phyloP scores from a whole-genome alignment of 2,888 invertebrate genomes.

The Tetrapedia diversipes region DNA sequence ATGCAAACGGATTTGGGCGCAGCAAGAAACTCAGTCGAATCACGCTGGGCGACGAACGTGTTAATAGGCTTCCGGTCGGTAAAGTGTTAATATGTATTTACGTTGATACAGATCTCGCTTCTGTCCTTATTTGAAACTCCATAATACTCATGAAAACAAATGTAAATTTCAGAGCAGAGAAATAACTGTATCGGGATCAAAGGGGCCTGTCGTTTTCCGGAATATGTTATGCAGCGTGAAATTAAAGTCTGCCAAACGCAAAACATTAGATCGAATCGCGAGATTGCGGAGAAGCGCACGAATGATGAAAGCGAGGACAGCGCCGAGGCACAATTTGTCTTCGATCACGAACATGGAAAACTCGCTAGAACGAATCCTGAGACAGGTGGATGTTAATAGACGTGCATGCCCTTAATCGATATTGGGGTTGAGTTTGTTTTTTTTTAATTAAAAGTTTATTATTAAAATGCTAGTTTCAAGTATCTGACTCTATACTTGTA shows the following conservation, averaged over 20 bases:
- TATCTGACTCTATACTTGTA: background rate
- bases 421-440: background rate
- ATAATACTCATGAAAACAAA: background rate
- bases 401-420: conserved; percentile 27
- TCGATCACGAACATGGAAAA: conserved; percentile 70
- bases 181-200: conserved; percentile 63
- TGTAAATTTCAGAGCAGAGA: conserved; percentile 65
- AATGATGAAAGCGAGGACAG: conserved; percentile 62
- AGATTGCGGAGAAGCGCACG: conserved; percentile 74
- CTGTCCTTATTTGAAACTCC: too few relatives aligned
- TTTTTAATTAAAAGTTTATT: background rate
- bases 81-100: too few relatives aligned
- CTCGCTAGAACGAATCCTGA: conserved; percentile 70
- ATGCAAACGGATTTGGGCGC: too few relatives aligned
- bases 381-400: conserved; percentile 70
- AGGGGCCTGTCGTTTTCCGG: conserved; percentile 77
- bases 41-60: too few relatives aligned
- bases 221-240: conserved; percentile 81
- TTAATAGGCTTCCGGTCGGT: too few relatives aligned
- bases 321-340: conserved; percentile 69
- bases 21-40: too few relatives aligned
- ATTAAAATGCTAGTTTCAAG: background rate
- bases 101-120: too few relatives aligned
- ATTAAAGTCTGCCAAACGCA: conserved; percentile 76
- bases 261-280: conserved; percentile 61